Conservation (phyloP, 2,888 invertebrate species). For the Alloscopus bannaensis region DNA sequence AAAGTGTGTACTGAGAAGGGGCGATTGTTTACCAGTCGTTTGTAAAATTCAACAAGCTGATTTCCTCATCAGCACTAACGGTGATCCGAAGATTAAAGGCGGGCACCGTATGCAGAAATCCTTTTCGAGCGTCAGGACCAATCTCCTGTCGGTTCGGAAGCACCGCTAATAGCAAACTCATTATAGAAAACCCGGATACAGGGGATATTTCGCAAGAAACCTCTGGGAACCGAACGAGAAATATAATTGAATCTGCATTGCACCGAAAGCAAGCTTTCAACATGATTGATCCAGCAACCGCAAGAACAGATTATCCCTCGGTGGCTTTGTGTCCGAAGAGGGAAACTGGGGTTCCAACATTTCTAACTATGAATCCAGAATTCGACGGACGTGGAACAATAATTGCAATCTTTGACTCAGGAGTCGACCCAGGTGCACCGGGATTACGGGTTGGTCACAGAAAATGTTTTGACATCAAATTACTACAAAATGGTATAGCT, state of each 20-base stretch:
- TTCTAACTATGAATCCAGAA: conserved; percentile 86
- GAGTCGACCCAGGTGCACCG: conserved; percentile 96
- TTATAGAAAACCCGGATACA: no score
- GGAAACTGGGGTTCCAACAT: conserved; percentile 93
- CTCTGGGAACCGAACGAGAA: no score
- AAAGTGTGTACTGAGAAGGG: no score
- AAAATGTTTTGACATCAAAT: conserved; percentile 68
- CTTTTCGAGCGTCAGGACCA: neutral
- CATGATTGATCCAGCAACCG: conserved; percentile 56
- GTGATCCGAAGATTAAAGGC: conserved; percentile 48
- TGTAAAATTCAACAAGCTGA: conserved; percentile 41
- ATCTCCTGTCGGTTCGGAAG: no score
- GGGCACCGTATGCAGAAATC: conserved; percentile 33
- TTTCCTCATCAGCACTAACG: conserved; percentile 25
- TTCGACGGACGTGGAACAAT: conserved; percentile 94
- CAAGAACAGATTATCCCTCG: conserved; percentile 81
- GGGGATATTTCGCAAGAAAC: no score
- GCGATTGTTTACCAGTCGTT: neutral
- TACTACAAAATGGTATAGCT: neutral
- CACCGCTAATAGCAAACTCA: no score
- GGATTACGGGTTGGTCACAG: conserved; percentile 98
- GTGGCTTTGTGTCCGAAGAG: conserved; percentile 93
- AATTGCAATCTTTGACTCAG: conserved; percentile 98
- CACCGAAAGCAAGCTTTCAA: neutral
- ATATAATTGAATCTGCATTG: conserved; percentile 18